Percentiles rank a stretch among this genome's conserved stretches.
These are phyloP conservation scores for Achatina immaculata DNA, from an alignment of 1,140 invertebrate species.

Conservation along the genomic window DNA sequence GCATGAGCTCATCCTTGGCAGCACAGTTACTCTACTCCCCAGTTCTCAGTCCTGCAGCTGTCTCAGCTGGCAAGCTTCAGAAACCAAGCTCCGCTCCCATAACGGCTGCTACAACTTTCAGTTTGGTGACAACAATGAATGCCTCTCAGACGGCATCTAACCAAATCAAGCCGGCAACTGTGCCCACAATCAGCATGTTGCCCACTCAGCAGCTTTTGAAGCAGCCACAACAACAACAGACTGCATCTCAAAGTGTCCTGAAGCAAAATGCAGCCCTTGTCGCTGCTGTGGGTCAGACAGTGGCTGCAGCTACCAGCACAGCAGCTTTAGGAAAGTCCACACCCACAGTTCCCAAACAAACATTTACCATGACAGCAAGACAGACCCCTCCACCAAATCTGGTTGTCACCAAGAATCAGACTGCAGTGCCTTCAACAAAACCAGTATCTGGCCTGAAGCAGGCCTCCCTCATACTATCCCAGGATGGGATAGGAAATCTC, in stretches of 20 bases:
- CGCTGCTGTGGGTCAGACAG: slow-evolving; percentile 35
- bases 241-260: slow-evolving; percentile 33
- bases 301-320: slow-evolving; percentile 16
- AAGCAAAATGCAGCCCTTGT: slow-evolving; percentile 37
- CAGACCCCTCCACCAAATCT: slow-evolving; percentile 37
- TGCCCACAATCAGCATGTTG: slow-evolving; percentile 37
- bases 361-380: slow-evolving; percentile 34
- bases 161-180: background rate
- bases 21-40: slow-evolving; percentile 33
- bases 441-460: slow-evolving; percentile 25
- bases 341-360: slow-evolving; percentile 31
- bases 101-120: slow-evolving; percentile 33
- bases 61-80: slow-evolving; percentile 1
- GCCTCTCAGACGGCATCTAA: background rate
- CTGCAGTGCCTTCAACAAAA: slow-evolving; percentile 18
- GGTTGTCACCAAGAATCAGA: slow-evolving; percentile 29
- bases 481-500: slow-evolving; percentile 38
- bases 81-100: slow-evolving; percentile 20
- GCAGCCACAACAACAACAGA: slow-evolving; percentile 29
- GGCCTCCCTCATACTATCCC: slow-evolving; percentile 37
- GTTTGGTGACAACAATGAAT: slow-evolving; percentile 37
- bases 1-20: slow-evolving; percentile 25
- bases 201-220: slow-evolving; percentile 32
- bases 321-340: slow-evolving; percentile 15
- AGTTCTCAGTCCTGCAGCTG: background rate